These are phyloP conservation scores for Pollenia griseotomentosa DNA, from an alignment of 2,888 invertebrate species.

Conservation along the genomic window DNA sequence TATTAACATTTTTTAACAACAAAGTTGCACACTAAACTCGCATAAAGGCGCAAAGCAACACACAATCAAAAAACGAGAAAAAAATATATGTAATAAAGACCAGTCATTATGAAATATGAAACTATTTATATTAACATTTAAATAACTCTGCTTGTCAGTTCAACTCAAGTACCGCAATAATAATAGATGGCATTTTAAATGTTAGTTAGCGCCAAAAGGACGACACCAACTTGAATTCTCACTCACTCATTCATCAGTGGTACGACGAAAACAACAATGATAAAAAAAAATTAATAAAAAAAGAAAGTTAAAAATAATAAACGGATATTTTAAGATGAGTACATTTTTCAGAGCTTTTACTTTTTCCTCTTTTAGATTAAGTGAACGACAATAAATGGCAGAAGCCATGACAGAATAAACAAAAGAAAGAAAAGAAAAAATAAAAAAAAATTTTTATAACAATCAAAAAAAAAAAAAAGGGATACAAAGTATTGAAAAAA, in stretches of 20 bases:
- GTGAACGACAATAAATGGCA: not conserved
- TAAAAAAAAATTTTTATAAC: not conserved
- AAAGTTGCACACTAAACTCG: not conserved
- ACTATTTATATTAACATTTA: conserved; percentile 66
- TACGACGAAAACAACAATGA: conserved; percentile 19
- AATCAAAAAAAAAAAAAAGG: not conserved
- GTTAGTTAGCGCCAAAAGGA: conserved; percentile 72
- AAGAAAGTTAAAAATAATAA: conserved; percentile 10
- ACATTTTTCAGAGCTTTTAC: not conserved
- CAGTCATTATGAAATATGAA: conserved; percentile 67
- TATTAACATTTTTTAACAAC: no score
- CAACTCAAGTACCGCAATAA: conserved; percentile 64
- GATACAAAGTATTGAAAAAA: not conserved
- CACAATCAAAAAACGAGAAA: not conserved
- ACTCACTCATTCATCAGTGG: not conserved
- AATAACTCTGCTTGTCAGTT: conserved; percentile 61
- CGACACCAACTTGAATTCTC: conserved; percentile 43
- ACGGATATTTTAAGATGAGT: not conserved
- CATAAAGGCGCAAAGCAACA: not conserved
- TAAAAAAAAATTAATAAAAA: conserved; percentile 24
- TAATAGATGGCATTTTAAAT: conserved; percentile 71
- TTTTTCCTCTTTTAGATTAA: not conserved
- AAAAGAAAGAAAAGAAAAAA: conserved; percentile 16
- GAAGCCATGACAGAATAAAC: conserved; percentile 17
- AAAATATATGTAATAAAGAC: conserved; percentile 12